phyloP scores from a whole-genome alignment of 2,888 invertebrate genomes.

The Cantharis nigra region DNA sequence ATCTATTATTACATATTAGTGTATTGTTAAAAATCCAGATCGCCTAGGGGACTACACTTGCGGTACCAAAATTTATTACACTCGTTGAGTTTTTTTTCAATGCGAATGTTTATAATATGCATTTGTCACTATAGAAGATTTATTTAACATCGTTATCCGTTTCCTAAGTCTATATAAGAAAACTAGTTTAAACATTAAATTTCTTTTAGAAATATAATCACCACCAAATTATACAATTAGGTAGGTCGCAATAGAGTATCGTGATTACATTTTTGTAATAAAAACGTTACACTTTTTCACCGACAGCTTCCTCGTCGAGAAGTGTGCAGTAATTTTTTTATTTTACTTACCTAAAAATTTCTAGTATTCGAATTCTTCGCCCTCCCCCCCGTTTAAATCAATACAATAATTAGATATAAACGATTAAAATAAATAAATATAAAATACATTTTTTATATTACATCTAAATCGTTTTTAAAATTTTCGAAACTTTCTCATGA shows the following conservation, averaged over 20 bases:
- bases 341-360: no score
- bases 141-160: conserved; percentile 21
- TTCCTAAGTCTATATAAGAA: not conserved
- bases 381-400: no score
- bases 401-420: not conserved
- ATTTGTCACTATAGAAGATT: conserved; percentile 32
- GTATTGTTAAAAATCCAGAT: conserved; percentile 35
- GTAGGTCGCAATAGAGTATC: not conserved
- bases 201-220: not conserved
- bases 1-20: conserved; percentile 38
- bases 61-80: conserved; percentile 32
- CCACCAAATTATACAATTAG: not conserved
- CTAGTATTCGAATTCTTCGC: no score
- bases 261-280: not conserved
- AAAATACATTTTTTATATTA: no score
- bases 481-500: not conserved
- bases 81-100: conserved; percentile 25
- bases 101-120: conserved; percentile 23
- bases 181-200: not conserved
- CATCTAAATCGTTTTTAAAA: not conserved
- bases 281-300: not conserved
- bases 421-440: not conserved
- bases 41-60: conserved; percentile 27
- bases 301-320: not conserved
- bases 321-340: not conserved